phyloP scores from a whole-genome alignment of 2,113 vertebrate genomes.

The Rallus limicola region DNA sequence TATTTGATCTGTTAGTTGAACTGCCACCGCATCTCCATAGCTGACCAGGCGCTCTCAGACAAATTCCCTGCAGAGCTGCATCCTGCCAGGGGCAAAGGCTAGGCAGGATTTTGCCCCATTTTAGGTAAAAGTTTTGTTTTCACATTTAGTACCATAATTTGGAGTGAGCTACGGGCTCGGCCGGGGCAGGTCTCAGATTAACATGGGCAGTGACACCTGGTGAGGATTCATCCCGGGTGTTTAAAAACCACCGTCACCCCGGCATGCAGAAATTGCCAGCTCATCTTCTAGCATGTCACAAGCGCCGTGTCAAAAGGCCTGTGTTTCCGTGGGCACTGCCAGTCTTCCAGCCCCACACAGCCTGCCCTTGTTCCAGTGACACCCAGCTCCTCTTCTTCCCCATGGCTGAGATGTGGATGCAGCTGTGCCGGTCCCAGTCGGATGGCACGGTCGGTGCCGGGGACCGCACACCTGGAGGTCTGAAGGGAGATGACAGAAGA shows the following conservation, averaged over 20 bases:
- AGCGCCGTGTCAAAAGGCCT: background rate
- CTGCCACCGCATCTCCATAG: background rate
- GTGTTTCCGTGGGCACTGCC: background rate
- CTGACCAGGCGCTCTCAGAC: background rate
- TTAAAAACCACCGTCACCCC: background rate
- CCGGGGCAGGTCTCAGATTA: background rate
- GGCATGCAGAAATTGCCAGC: background rate
- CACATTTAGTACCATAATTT: background rate
- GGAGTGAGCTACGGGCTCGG: background rate
- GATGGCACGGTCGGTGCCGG: background rate
- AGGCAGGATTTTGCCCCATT: background rate
- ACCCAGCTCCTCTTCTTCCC: constrained; percentile 1
- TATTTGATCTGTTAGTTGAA: background rate
- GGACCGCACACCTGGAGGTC: constrained; percentile 3
- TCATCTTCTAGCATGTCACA: background rate
- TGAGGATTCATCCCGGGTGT: background rate
- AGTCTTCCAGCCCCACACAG: constrained; percentile 12
- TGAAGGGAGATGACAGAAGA: constrained; percentile 14
- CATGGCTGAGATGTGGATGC: constrained; percentile 28
- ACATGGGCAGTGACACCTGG: background rate
- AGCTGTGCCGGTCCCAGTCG: constrained; percentile 14
- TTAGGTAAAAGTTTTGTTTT: background rate
- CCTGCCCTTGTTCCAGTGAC: constrained; percentile 41
- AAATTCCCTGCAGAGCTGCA: background rate
- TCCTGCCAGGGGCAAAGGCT: background rate